Evolutionary conservation across 2,797 vertebrate genomes (phyloP).

Genomic region (Poecile montanus): DNA sequence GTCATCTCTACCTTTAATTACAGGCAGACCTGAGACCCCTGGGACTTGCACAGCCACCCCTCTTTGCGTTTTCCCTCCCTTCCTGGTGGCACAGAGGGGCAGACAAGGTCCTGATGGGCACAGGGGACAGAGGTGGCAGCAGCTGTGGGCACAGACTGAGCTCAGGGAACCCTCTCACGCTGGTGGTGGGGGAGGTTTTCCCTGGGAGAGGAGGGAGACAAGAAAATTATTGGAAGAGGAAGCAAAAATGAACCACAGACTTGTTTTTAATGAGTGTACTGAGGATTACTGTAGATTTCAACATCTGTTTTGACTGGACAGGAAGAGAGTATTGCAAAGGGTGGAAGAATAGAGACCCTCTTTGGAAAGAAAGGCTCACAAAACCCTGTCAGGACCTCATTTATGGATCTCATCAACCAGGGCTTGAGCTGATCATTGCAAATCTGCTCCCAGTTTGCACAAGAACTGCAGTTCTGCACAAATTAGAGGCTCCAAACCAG

Average conservation of each 20-base stretch:
- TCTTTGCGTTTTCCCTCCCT: not conserved
- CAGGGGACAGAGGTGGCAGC: not conserved
- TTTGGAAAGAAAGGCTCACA: not conserved
- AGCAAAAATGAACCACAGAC: not conserved
- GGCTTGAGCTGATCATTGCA: not conserved
- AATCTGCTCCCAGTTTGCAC: not conserved
- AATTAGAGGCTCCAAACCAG: not conserved
- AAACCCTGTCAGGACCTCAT: not conserved
- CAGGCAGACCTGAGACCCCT: not conserved
- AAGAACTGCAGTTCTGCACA: not conserved
- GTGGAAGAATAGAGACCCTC: not conserved
- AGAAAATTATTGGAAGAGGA: not conserved
- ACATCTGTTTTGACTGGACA: not conserved
- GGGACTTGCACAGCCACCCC: not conserved
- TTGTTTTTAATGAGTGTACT: not conserved
- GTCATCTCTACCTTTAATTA: not conserved
- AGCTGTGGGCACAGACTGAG: not conserved
- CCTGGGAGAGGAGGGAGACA: not conserved
- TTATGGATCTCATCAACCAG: not conserved
- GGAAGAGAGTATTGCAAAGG: not conserved
- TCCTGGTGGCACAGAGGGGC: not conserved
- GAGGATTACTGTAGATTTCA: not conserved
- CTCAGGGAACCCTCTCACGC: accelerated
- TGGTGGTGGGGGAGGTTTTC: not conserved
- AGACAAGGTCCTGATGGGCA: not conserved